Evolutionary conservation across 2,113 vertebrate species (phyloP).

Genomic region (Heliornis fulica): DNA sequence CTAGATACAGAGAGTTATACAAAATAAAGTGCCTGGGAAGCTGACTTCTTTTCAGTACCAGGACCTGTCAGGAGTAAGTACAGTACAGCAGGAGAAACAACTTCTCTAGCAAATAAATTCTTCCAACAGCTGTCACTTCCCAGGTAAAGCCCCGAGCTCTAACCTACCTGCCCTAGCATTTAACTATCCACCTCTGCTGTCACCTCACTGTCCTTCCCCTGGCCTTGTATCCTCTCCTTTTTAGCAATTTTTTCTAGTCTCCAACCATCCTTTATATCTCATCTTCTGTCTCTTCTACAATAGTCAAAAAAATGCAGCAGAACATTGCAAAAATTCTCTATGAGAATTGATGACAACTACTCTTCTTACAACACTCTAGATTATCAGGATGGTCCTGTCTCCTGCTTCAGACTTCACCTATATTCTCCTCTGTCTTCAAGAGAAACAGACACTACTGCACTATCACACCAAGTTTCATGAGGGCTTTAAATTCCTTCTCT

Average conservation of each 20-base stretch:
- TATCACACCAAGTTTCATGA: neutral
- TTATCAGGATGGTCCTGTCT: neutral
- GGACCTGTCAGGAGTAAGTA: neutral
- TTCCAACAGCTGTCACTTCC: neutral
- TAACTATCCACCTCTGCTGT: neutral
- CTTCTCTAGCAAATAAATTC: neutral
- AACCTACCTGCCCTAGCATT: neutral
- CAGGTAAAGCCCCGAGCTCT: neutral
- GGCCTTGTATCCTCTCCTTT: neutral
- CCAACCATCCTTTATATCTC: neutral
- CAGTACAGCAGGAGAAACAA: neutral
- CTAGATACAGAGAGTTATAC: neutral
- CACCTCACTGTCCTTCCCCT: neutral
- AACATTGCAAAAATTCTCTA: neutral
- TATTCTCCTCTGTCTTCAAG: neutral
- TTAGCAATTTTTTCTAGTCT: neutral
- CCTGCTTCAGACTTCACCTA: neutral
- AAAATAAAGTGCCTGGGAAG: neutral
- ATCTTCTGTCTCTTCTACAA: neutral
- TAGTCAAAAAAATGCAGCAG: neutral
- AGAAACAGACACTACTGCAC: neutral
- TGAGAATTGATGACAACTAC: neutral
- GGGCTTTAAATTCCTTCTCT: neutral
- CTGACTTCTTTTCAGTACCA: neutral
- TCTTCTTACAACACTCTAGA: neutral